phyloP scores from a whole-genome alignment of 1,140 invertebrate genomes.

The Laodelphax striatellus region DNA sequence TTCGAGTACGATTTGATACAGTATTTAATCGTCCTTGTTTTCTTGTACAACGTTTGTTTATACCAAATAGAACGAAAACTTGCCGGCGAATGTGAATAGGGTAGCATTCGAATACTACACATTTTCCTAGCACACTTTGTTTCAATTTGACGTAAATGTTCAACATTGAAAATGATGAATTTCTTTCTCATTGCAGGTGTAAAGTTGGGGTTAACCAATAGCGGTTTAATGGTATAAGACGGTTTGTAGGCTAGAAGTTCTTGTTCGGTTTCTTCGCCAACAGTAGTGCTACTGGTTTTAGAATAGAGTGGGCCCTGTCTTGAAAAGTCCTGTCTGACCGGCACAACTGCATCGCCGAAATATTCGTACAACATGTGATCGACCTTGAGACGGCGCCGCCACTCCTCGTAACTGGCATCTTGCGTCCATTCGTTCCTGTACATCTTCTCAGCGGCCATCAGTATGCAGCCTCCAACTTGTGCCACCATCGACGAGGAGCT shows the following conservation, averaged over 20 bases:
- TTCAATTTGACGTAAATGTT: not conserved
- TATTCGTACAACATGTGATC: conserved; percentile 15
- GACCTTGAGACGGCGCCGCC: conserved; percentile 9
- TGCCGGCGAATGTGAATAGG: not conserved
- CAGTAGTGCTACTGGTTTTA: not conserved
- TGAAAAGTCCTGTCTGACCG: not conserved
- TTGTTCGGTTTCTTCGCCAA: not conserved
- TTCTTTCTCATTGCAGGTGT: not conserved
- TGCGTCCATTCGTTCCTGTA: conserved; percentile 8
- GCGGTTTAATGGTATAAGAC: not conserved
- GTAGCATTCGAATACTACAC: not conserved
- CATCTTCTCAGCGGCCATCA: conserved; percentile 13
- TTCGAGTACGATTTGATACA: not conserved
- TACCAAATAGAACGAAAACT: not conserved
- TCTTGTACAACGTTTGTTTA: not conserved
- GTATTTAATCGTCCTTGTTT: not conserved
- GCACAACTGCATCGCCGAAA: conserved; percentile 17
- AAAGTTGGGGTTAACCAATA: not conserved
- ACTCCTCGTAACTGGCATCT: conserved; percentile 3
- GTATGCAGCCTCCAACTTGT: conserved; percentile 9
- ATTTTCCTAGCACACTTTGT: not conserved
- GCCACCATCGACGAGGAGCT: conserved; percentile 9
- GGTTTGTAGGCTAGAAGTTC: not conserved
- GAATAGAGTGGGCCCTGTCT: not conserved
- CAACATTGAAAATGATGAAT: not conserved